Percentiles rank a stretch among this genome's conserved stretches.
Evolutionary conservation across 2,888 invertebrate species (phyloP).

Genomic region (Catonia carolina): DNA sequence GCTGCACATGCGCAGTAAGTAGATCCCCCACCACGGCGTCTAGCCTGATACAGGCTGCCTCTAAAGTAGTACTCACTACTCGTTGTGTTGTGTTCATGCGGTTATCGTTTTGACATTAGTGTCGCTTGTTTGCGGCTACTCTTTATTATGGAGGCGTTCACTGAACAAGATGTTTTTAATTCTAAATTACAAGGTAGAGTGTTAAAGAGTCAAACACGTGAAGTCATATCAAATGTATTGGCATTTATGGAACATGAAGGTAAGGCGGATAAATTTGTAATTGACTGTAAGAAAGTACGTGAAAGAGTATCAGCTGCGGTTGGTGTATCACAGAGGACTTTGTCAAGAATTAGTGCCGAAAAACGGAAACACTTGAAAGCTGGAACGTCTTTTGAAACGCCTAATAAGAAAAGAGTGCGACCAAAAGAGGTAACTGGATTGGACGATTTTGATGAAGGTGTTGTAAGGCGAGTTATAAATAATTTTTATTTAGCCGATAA

Average conservation of each 20-base stretch:
- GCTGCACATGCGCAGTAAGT: too few species aligned
- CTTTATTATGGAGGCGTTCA: too few species aligned
- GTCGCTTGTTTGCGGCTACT: too few species aligned
- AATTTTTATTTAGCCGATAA: conserved; percentile 13
- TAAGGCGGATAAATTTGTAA: neutral
- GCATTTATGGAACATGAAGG: conserved; percentile 2
- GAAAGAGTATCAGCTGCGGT: conserved; percentile 14
- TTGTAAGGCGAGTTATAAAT: conserved; percentile 2
- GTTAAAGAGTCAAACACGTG: neutral
- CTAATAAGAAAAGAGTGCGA: neutral
- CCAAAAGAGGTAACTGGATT: neutral
- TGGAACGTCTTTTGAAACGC: conserved; percentile 1
- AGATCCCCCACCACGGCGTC: too few species aligned
- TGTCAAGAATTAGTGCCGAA: neutral
- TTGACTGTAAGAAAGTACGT: conserved; percentile 3
- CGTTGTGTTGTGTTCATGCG: too few species aligned
- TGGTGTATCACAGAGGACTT: conserved; percentile 6
- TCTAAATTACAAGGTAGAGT: neutral
- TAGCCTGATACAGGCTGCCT: too few species aligned
- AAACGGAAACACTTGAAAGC: neutral
- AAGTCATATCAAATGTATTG: neutral
- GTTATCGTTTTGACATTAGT: too few species aligned
- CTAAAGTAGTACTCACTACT: too few species aligned
- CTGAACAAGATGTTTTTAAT: too few species aligned
- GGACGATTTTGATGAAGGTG: conserved; percentile 12